phyloP scores from a whole-genome alignment of 2,113 vertebrate species.

The Chaetops frenatus region DNA sequence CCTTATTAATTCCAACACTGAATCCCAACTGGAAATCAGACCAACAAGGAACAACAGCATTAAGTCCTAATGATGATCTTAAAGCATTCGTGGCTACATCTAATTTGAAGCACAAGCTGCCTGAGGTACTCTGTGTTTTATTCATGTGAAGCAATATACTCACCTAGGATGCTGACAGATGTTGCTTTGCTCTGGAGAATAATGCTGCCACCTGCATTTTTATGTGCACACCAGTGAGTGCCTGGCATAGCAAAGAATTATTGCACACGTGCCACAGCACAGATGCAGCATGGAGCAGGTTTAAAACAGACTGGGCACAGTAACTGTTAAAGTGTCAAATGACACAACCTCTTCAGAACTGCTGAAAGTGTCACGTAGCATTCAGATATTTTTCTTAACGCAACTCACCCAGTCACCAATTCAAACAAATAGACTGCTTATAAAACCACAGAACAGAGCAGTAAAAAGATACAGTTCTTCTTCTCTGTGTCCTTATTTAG shows the following conservation, averaged over 20 bases:
- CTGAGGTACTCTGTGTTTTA: background rate
- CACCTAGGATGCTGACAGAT: background rate
- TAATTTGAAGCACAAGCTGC: background rate
- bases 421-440: background rate
- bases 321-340: background rate
- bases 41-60: background rate
- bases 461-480: background rate
- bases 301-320: background rate
- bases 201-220: conserved; percentile 10
- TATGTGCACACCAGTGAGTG: background rate
- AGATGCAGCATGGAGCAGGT: background rate
- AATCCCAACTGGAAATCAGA: background rate
- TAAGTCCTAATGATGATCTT: background rate
- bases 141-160: background rate
- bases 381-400: background rate
- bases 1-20: background rate
- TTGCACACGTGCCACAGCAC: background rate
- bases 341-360: background rate
- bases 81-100: background rate
- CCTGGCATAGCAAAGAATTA: background rate
- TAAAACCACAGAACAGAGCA: background rate
- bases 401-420: background rate
- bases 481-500: background rate
- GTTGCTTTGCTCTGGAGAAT: background rate
- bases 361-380: background rate